phyloP scores from a whole-genome alignment of 2,113 vertebrate genomes.

The Leptocoma aspasia region DNA sequence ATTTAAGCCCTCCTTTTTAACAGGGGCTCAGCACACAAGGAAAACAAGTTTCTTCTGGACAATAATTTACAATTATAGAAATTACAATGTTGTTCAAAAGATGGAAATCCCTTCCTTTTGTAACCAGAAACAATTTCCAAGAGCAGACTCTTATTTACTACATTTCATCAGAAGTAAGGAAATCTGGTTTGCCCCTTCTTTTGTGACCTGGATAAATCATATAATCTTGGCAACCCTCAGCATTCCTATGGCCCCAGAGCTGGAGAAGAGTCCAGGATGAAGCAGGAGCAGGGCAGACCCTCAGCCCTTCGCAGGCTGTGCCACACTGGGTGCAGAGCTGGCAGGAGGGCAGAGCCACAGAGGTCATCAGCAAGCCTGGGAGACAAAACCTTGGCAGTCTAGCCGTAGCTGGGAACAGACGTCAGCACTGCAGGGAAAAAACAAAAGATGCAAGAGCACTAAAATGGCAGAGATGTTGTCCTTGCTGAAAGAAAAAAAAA shows the following conservation, averaged over 20 bases:
- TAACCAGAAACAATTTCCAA: not conserved
- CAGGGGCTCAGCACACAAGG: not conserved
- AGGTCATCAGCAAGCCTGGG: not conserved
- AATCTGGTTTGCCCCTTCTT: not conserved
- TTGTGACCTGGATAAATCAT: not conserved
- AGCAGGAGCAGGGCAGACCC: rapidly evolving
- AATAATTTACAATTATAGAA: not conserved
- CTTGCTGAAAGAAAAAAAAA: not conserved
- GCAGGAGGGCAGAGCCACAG: not conserved
- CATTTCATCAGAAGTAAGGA: not conserved
- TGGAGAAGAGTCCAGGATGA: not conserved
- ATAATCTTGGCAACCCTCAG: not conserved
- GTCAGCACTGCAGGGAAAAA: not conserved
- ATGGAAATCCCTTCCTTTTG: not conserved
- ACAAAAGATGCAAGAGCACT: not conserved
- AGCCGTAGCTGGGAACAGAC: not conserved
- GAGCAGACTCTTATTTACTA: not conserved
- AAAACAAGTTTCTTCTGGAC: not conserved
- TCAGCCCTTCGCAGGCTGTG: not conserved
- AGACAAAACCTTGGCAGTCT: not conserved
- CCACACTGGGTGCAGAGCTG: rapidly evolving
- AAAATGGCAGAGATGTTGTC: not conserved
- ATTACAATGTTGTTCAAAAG: not conserved
- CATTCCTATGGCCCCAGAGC: not conserved
- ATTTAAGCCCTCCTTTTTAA: not conserved